These are phyloP conservation scores for Syngnathus scovelli DNA, from an alignment of 2,113 vertebrate genomes.

Conservation along the genomic window DNA sequence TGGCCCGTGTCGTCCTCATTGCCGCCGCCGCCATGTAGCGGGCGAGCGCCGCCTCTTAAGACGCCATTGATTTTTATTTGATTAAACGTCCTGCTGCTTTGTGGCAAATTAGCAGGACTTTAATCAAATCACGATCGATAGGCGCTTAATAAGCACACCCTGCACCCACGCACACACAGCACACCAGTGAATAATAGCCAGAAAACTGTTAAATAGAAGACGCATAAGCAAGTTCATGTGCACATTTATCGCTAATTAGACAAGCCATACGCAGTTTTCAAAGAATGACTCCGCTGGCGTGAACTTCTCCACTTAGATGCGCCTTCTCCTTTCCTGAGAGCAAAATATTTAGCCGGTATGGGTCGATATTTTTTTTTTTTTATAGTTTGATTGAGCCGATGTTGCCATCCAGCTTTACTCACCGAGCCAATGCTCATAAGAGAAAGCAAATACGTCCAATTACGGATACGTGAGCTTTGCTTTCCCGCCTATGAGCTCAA, in stretches of 20 bases:
- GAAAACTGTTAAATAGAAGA: slow-evolving; percentile 30
- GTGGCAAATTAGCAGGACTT: slow-evolving; percentile 78
- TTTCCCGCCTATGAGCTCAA: neutral
- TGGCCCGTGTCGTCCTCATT: slow-evolving; percentile 43
- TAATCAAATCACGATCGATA: slow-evolving; percentile 80
- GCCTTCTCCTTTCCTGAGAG: neutral
- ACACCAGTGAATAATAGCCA: slow-evolving; percentile 47
- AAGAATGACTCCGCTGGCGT: neutral
- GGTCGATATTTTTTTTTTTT: too few species aligned
- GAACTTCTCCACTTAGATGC: neutral
- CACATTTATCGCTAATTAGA: neutral
- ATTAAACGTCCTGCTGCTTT: slow-evolving; percentile 77
- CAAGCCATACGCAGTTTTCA: neutral
- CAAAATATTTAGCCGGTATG: neutral
- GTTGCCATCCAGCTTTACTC: too few species aligned
- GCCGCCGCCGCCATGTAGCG: slow-evolving; percentile 64
- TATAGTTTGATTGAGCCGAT: too few species aligned
- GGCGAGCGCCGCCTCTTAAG: slow-evolving; percentile 71
- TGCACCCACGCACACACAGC: slow-evolving; percentile 50
- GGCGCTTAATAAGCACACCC: slow-evolving; percentile 71
- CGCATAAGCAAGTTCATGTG: neutral
- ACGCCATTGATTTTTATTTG: slow-evolving; percentile 77
- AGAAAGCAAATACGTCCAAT: neutral
- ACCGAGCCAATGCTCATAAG: neutral
- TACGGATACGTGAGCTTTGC: neutral